phyloP scores from a whole-genome alignment of 2,888 invertebrate species.

The Cryptops parisi region DNA sequence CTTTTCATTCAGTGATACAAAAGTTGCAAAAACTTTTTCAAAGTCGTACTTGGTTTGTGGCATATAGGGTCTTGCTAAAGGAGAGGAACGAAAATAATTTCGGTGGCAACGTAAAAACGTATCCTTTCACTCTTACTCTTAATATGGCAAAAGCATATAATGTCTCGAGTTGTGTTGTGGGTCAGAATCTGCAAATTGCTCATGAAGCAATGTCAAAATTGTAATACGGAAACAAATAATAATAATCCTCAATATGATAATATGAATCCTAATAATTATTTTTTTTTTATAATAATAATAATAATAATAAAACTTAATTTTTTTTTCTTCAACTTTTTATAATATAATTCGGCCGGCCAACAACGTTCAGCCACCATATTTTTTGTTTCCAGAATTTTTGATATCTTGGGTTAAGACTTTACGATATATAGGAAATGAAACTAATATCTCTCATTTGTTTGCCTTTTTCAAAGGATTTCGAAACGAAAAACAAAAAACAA shows the following conservation, averaged over 20 bases:
- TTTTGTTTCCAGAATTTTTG: too few species aligned
- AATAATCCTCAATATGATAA: too few species aligned
- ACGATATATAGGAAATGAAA: too few species aligned
- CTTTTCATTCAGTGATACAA: not conserved
- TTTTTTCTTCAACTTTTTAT: too few species aligned
- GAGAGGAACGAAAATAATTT: slow-evolving; percentile 1
- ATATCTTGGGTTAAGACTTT: not conserved
- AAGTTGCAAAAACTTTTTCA: not conserved
- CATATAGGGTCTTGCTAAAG: slow-evolving; percentile 10
- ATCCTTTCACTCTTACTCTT: not conserved
- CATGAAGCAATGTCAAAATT: too few species aligned
- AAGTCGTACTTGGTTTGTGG: slow-evolving; percentile 1
- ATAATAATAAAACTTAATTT: too few species aligned
- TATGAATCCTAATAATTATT: too few species aligned
- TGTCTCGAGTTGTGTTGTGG: too few species aligned
- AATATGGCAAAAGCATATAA: slow-evolving; percentile 8
- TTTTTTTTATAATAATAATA: too few species aligned
- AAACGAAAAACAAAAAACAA: not conserved
- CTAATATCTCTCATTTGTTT: not conserved
- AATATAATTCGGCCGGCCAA: not conserved
- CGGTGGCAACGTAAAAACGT: too few species aligned
- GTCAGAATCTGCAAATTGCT: too few species aligned
- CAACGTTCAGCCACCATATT: not conserved
- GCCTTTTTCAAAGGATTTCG: not conserved
- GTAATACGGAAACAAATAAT: too few species aligned